Conservation (phyloP, 2,888 invertebrate genomes). For the Andricus curvator region DNA sequence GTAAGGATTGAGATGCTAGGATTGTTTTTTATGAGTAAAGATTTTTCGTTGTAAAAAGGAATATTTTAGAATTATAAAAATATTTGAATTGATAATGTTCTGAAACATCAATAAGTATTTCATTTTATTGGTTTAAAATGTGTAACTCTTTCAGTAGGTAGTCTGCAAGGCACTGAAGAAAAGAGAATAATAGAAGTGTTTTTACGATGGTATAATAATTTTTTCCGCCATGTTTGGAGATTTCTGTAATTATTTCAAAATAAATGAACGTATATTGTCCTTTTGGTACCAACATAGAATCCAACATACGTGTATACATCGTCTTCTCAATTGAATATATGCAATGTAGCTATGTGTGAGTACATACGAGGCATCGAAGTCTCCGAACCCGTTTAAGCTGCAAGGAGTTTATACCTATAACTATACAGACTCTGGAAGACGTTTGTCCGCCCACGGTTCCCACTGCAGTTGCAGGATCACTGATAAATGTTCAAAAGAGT, state of each 20-base stretch:
- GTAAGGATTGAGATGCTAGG: not conserved
- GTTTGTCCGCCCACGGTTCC: constrained; percentile 52
- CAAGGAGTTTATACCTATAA: constrained; percentile 28
- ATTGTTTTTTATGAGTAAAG: not conserved
- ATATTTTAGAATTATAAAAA: no score
- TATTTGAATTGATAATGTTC: no score
- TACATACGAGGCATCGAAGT: constrained; percentile 51
- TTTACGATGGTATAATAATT: not conserved
- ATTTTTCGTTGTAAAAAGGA: not conserved
- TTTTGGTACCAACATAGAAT: not conserved
- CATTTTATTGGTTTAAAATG: not conserved
- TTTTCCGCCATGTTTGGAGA: not conserved
- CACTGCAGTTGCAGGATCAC: constrained; percentile 2
- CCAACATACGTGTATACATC: not conserved
- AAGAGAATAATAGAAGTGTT: not conserved
- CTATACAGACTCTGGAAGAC: constrained; percentile 41
- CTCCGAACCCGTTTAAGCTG: constrained; percentile 56
- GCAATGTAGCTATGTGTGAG: not conserved
- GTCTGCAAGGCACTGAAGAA: not conserved
- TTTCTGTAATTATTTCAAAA: not conserved
- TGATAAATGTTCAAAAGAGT: not conserved
- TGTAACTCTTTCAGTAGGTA: not conserved
- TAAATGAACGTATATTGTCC: not conserved
- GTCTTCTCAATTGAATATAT: not conserved
- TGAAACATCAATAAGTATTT: no score